Percentiles rank a stretch among this genome's conserved stretches.
Evolutionary conservation across 64 coral and sea anemone species (phyloP).

Genomic region (Montipora sp.): DNA sequence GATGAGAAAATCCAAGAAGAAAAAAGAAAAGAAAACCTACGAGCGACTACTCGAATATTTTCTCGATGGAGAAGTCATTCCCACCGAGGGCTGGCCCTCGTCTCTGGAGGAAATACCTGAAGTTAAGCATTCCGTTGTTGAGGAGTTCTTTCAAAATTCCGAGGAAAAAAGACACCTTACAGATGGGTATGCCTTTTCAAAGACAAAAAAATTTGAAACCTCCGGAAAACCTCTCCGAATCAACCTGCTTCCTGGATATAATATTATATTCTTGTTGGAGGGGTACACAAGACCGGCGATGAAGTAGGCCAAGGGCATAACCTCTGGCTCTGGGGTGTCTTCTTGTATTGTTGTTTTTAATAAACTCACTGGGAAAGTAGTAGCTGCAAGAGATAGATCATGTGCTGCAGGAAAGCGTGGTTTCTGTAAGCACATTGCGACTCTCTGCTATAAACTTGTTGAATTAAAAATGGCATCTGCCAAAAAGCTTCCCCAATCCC

Average conservation of each 20-base stretch:
- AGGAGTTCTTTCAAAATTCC: conserved; percentile 53
- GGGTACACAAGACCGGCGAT: conserved; percentile 74
- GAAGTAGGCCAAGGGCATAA: conserved; percentile 58
- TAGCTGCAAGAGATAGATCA: conserved; percentile 54
- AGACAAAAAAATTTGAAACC: conserved; percentile 66
- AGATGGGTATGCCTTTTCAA: conserved; percentile 46
- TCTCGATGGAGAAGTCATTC: conserved; percentile 37
- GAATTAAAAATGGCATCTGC: no score
- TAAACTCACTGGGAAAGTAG: conserved; percentile 57
- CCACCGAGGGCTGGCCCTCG: conserved; percentile 39
- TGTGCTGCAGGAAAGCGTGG: conserved; percentile 58
- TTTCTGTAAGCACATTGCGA: conserved; percentile 61
- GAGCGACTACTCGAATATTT: conserved; percentile 3
- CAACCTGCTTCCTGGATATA: conserved; percentile 41
- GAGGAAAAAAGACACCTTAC: conserved; percentile 26
- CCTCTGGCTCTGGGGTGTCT: conserved; percentile 27
- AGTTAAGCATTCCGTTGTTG: conserved; percentile 56
- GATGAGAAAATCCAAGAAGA: conserved; percentile 37
- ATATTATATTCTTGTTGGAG: conserved; percentile 65
- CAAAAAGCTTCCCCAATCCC: no score
- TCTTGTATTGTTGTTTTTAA: conserved; percentile 54
- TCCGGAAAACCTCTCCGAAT: conserved; percentile 42
- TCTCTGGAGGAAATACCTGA: conserved; percentile 41
- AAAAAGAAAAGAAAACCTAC: conserved; percentile 39
- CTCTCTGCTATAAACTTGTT: conserved; percentile 28